Evolutionary conservation across 2,797 vertebrate genomes (phyloP), one percentile per base, ranked within the genome.

Genomic region (Coreius guichenoti): DNA sequence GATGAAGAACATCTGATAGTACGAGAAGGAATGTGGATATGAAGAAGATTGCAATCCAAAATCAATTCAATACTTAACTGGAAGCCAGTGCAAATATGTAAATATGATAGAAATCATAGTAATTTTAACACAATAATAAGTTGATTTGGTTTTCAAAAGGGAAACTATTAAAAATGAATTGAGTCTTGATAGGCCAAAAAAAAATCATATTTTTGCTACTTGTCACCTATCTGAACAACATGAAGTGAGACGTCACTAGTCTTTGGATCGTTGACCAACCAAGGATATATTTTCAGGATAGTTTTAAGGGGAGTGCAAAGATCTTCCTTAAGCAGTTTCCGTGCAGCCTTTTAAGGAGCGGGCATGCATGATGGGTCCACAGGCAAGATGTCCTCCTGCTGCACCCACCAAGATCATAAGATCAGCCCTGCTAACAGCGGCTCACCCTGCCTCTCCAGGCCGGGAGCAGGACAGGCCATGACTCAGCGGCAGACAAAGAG

Each of bases 401-500:
- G 39, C 70, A 83, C 63, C 65, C 45, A 87, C 47, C 47, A 51
- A 72, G 84, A 86, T 84, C 77, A 77, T 31, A 51, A 84, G 84
- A 81, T 87, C 75, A 49, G 39, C 31, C 49, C n/a, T 58, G 47
- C 61, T 76, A 23, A 23, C 36, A 1, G 31, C 11, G 11, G 23
- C 68, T 68, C 51, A 82, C 47, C 5, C 79, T 54, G 81, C 23
- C 77, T 51, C 47, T 65, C 63, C 29, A 5, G 69, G 63, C 79
- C 69, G 17, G 14, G 33, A 45, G 58, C 65, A 79, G 81, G 67
- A 56, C 58, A 26, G 29, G 79, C 82, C 49, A 87, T 91, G 91
- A 93, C 89, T 95, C 87, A 95, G 91, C 88, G 86, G 88, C 89
- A 93, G 92, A 93, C 92, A 93, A 93, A 89, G 89, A 72, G 89